Base-by-base conservation (phyloP, 23 tunicate genomes). In the Ciona savignyi region DNA sequence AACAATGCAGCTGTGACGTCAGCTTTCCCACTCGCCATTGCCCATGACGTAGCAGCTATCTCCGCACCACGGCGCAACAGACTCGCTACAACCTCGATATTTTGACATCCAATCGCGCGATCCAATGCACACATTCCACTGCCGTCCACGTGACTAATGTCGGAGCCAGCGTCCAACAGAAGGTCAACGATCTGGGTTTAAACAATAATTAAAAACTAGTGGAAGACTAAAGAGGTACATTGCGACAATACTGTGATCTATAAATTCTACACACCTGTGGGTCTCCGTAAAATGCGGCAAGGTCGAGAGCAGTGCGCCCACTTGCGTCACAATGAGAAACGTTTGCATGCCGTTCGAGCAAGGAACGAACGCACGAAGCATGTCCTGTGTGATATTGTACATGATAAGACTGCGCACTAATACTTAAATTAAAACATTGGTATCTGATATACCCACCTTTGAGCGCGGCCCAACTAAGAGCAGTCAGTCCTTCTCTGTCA, bases 401-500 rank as follows among this genome's bases (percentile, higher is more conserved):
- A n/a, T n/a, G n/a, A n/a, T 42, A 15, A 6, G 56, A 15, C 11
- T 42, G 56, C 9, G 11, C 15, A 42, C 11, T 42, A 6, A 42
- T 42, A 42, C 9, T 42, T 42, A 42, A 42, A 42, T 6, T 42
- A 42, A 9, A 42, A 42, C 11, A 21, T 27, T 30, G 20, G 65
- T n/a, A 72, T 35, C 15, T 72, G 4, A 21, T 33, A 19, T 0
- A 0, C 32, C 75, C 71, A 85, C 98, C 98, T 80, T 85, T 70
- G 24, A 77, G 64, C 20, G 93, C 86, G 32, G 99, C 84, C 96
- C 96, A 84, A 28, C 87, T 69, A 35, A 95, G 77, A 30, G 99
- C 99, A 23, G 99, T 88, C 33, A 95, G 48, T 32, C 96, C 96
- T 73, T 95, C 99, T 33, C 82, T 73, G 68, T 95, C 99, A 22